Evolutionary conservation across 2,888 invertebrate genomes (phyloP).

Genomic region (Helleia helle): DNA sequence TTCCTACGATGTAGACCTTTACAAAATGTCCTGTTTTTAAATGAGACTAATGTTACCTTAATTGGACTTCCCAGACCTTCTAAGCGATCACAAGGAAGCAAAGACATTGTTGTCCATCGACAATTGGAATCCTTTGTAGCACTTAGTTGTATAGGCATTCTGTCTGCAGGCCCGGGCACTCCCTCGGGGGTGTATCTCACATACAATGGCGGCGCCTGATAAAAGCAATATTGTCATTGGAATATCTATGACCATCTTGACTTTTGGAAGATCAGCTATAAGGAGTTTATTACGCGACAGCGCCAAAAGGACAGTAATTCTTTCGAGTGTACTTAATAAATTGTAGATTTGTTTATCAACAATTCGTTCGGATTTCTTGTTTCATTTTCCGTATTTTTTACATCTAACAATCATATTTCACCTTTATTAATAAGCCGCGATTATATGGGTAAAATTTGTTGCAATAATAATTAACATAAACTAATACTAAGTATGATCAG

Average conservation of each 20-base stretch:
- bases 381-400: too few species aligned
- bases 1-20: background rate
- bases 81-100: slow-evolving; percentile 44
- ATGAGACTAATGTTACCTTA: slow-evolving; percentile 29
- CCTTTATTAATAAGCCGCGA: too few species aligned
- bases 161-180: slow-evolving; percentile 45
- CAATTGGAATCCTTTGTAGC: slow-evolving; percentile 49
- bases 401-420: too few species aligned
- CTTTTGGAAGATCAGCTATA: background rate
- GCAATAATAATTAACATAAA: too few species aligned
- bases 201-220: slow-evolving; percentile 47
- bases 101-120: slow-evolving; percentile 48
- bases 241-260: background rate
- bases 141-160: slow-evolving; percentile 53
- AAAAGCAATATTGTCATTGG: background rate
- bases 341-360: too few species aligned
- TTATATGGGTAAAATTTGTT: too few species aligned
- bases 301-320: too few species aligned
- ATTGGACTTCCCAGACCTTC: slow-evolving; percentile 50
- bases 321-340: too few species aligned
- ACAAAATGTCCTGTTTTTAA: background rate
- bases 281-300: too few species aligned
- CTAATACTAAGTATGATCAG: too few species aligned
- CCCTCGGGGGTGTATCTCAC: slow-evolving; percentile 44
- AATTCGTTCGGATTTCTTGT: too few species aligned